Evolutionary conservation across 1,140 invertebrate species (phyloP).

Genomic region (Hylaeus anthracinus): DNA sequence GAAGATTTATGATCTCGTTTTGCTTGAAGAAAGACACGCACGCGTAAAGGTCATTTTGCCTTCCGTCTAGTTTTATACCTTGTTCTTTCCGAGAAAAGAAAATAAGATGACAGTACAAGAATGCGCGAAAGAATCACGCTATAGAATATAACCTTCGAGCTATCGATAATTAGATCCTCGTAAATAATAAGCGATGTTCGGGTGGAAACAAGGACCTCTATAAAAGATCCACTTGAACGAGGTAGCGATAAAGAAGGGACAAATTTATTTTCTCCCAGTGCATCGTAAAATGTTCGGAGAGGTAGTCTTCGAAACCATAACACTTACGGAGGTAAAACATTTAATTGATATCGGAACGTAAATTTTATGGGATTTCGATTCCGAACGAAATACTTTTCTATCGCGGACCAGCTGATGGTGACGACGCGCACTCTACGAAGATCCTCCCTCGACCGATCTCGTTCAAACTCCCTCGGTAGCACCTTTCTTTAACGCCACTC

Average conservation of each 20-base stretch:
- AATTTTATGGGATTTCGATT: background rate
- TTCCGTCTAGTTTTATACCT: background rate
- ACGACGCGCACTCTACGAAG: no score
- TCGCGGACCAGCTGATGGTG: no score
- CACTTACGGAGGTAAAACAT: background rate
- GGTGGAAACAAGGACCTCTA: background rate
- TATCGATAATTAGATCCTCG: slow-evolving; percentile 1
- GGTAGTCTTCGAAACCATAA: background rate
- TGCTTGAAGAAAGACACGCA: background rate
- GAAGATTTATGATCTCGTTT: background rate
- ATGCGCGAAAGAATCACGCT: background rate
- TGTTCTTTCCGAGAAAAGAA: background rate
- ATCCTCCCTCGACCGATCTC: no score
- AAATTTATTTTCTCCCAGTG: background rate
- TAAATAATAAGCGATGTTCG: background rate
- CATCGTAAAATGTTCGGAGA: background rate
- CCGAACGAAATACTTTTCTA: background rate
- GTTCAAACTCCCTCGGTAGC: no score
- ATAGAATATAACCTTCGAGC: background rate
- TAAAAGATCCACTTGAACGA: background rate
- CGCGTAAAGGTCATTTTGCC: background rate
- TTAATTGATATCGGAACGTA: slow-evolving; percentile 19
- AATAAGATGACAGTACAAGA: background rate
- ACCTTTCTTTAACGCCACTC: no score
- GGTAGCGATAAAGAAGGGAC: background rate